These are phyloP conservation scores for Cataglyphis cursor DNA, from an alignment of 2,888 invertebrate genomes.

Conservation along the genomic window DNA sequence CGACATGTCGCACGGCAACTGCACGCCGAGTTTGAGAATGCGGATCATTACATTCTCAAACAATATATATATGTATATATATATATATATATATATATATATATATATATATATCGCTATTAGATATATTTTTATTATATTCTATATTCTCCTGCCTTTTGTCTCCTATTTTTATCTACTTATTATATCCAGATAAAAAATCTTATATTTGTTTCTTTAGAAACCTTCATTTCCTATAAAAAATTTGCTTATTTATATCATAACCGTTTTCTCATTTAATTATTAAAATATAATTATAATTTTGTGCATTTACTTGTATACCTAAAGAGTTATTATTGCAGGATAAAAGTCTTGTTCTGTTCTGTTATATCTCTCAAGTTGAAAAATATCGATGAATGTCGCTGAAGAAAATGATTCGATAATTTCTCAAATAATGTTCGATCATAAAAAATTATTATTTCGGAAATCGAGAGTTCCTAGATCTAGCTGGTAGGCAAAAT, in stretches of 20 bases:
- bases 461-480: not conserved
- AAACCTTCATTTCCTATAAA: not conserved
- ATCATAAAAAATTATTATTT: no score
- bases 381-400: not conserved
- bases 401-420: not conserved
- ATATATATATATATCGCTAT: no score
- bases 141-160: not conserved
- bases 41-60: no score
- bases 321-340: not conserved
- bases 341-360: not conserved
- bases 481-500: not conserved
- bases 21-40: no score
- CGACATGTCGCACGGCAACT: no score
- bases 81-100: no score
- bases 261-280: not conserved
- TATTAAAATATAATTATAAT: slow-evolving; percentile 2
- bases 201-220: not conserved
- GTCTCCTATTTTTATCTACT: not conserved
- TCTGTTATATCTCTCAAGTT: not conserved
- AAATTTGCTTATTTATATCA: not conserved
- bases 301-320: not conserved
- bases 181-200: not conserved
- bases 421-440: not conserved
- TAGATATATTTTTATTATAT: no score
- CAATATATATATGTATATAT: no score